A percentile compares a stretch with the other conserved stretches of the same genome.
Evolutionary conservation across 2,797 vertebrate species (phyloP).

Genomic region (Salmo trutta): DNA sequence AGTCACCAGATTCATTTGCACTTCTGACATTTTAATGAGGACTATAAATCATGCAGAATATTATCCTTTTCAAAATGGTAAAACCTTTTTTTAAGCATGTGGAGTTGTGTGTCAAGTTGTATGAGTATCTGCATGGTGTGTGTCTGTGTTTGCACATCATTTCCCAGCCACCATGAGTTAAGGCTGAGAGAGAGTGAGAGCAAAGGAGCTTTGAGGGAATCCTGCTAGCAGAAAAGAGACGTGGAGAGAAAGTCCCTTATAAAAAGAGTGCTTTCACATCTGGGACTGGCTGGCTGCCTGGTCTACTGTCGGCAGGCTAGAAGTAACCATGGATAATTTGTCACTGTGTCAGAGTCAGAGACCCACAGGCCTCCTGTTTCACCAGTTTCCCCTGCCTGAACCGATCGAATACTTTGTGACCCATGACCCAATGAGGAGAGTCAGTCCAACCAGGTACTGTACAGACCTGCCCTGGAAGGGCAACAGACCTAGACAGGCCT

Average conservation of each 20-base stretch:
- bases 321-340: slow-evolving; percentile 10
- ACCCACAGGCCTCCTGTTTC: slow-evolving; percentile 11
- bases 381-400: neutral
- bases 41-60: no score
- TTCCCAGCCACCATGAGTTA: slow-evolving; percentile 44
- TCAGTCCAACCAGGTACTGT: neutral
- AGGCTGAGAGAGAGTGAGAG: slow-evolving; percentile 30
- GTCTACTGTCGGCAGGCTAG: slow-evolving; percentile 36
- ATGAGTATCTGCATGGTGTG: neutral
- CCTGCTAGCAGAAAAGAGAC: slow-evolving; percentile 35
- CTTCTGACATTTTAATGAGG: neutral
- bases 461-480: slow-evolving; percentile 20
- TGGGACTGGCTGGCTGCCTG: slow-evolving; percentile 64
- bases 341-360: slow-evolving; percentile 18
- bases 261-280: slow-evolving; percentile 82
- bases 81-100: neutral
- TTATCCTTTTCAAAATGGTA: no score
- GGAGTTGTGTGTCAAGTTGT: neutral
- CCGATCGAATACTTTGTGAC: slow-evolving; percentile 12
- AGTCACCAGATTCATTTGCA: neutral
- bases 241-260: slow-evolving; percentile 70
- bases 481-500: slow-evolving; percentile 24
- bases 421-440: slow-evolving; percentile 15
- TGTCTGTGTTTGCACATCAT: slow-evolving; percentile 13
- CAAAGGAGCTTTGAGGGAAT: slow-evolving; percentile 48